Conservation (phyloP, 2,888 invertebrate species). For the Teinopalpus imperialis region DNA sequence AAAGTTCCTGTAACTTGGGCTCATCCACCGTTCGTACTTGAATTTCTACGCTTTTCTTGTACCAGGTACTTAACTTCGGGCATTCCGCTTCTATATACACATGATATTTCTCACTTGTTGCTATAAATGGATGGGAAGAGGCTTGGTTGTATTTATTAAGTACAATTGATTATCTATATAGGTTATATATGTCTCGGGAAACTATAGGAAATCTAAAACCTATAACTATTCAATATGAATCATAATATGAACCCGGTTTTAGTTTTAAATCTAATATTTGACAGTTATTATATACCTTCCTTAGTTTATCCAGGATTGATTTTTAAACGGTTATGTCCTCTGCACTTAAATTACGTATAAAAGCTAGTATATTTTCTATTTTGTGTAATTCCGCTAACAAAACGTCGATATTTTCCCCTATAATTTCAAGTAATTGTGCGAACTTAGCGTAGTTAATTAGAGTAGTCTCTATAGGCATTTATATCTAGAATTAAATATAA, state of each 20-base stretch:
- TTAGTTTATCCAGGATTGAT: conserved; percentile 10
- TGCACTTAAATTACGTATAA: background rate
- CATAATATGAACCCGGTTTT: conserved; percentile 21
- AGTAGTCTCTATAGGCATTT: no score
- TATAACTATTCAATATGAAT: conserved; percentile 26
- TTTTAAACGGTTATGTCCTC: background rate
- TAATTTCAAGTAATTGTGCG: no score
- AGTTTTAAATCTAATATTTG: conserved; percentile 8
- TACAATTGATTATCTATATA: conserved; percentile 26
- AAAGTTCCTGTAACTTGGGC: background rate
- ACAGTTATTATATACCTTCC: conserved; percentile 1
- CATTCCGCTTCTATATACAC: conserved; percentile 36
- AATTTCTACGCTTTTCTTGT: conserved; percentile 23
- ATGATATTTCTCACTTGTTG: conserved; percentile 27
- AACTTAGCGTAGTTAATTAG: no score
- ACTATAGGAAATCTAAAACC: no score
- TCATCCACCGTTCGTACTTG: conserved; percentile 17
- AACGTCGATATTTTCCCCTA: no score
- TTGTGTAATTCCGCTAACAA: no score
- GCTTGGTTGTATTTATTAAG: conserved; percentile 29
- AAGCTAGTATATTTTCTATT: background rate
- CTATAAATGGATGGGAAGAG: conserved; percentile 31
- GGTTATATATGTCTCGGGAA: conserved; percentile 20
- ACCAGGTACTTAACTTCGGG: conserved; percentile 31
- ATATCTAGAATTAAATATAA: no score